phyloP scores from a whole-genome alignment of 2,113 vertebrate species.

The Leiothrix lutea region DNA sequence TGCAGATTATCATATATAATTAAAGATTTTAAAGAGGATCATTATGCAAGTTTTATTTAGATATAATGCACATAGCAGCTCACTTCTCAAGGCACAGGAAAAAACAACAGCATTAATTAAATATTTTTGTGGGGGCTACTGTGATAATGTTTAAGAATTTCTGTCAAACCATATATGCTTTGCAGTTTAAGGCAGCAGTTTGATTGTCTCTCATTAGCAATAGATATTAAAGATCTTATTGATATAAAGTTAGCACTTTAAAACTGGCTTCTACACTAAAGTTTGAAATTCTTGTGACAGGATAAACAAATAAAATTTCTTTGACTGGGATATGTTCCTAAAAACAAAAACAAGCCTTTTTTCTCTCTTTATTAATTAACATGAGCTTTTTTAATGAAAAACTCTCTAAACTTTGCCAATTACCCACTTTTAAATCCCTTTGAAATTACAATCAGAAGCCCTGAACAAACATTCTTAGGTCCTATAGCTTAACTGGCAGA shows the following conservation, averaged over 20 bases:
- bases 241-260: not conserved
- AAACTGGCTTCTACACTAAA: not conserved
- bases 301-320: constrained; percentile 20
- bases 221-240: not conserved
- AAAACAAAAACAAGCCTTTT: constrained; percentile 6
- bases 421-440: constrained; percentile 59
- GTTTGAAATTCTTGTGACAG: not conserved
- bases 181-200: not conserved
- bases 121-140: not conserved
- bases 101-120: constrained; percentile 16
- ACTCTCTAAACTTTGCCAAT: constrained; percentile 43
- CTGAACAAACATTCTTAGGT: constrained; percentile 47
- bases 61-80: not conserved
- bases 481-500: constrained; percentile 48
- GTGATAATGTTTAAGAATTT: constrained; percentile 6
- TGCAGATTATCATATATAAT: constrained; percentile 18
- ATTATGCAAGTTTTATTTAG: not conserved
- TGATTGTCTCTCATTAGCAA: not conserved
- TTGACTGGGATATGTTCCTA: not conserved
- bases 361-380: constrained; percentile 35
- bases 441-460: constrained; percentile 47
- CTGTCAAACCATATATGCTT: not conserved
- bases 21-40: constrained; percentile 19
- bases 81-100: not conserved
- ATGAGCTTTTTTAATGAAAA: constrained; percentile 15